Evolutionary conservation across 2,888 invertebrate genomes (phyloP), one percentile per base, ranked within the genome.

Genomic region (Crepidodera aurea): DNA sequence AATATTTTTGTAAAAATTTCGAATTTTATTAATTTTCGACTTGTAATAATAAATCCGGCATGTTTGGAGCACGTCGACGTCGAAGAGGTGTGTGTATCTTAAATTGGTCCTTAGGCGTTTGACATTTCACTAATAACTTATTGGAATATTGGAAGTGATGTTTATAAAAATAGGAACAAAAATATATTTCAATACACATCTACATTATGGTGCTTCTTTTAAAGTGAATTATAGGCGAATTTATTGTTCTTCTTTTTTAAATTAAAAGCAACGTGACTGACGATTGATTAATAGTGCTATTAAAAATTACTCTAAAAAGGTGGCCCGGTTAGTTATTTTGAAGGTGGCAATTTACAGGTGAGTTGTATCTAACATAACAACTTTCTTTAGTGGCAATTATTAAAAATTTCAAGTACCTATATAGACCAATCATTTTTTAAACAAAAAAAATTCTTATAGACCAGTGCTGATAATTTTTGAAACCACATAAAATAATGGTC

Each of bases 21-120:
- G n/a, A 25, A 25, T 16, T 42, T 13, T 10, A 4, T 3, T 19
- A 13, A 19, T 25, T 25, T 19, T 44, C 22, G 19, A 13, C 13
- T 13, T 25, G 6, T 22, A 44, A 44, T 15, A 22, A 10, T 12
- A 44, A 25, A 19, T 16, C 18, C 15, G 42, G 42, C 44, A 44
- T 44, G 44, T 25, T 12, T 22, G n/a, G 22, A 19, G 13, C 44
- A 44, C 50, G 44, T 8, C 16, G 32, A 46, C 29, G 40, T 37
- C 25, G 55, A 51, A 54, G 55, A 54, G 54, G 27, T 42, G 50
- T 42, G 50, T 44, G 54, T 13, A 32, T 48, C 53, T 46, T 29
- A 61, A 61, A 37, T 61, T 55, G 48, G 55, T 48, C 60, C 60
- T 61, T 27, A 61, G 60, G 60, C 60, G 48, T 61, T 61, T 61